Evolutionary conservation across 2,797 vertebrate species (phyloP).

Genomic region (Iguana delicatissima): DNA sequence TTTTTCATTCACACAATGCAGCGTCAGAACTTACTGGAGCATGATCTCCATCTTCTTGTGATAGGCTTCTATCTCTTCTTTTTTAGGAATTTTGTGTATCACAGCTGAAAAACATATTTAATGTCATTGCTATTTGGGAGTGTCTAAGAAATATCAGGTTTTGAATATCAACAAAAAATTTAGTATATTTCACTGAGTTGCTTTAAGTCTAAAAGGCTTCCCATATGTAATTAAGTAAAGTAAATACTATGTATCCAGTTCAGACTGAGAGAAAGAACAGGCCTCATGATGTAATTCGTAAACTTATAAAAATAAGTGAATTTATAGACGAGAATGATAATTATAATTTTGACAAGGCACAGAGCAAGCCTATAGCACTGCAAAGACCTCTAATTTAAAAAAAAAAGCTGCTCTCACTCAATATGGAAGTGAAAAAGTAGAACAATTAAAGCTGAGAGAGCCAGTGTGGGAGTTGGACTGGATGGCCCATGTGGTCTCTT

Average conservation of each 20-base stretch:
- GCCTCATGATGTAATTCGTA: not conserved
- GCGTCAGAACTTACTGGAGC: slow-evolving; percentile 90
- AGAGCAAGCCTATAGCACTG: not conserved
- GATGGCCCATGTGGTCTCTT: no score
- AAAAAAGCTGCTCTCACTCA: no score
- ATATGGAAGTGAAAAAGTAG: not conserved
- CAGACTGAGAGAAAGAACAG: not conserved
- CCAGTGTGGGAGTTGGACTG: no score
- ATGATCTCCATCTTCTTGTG: slow-evolving; percentile 90
- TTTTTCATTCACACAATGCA: not conserved
- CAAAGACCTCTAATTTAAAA: no score
- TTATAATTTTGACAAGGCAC: not conserved
- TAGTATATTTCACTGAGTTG: not conserved
- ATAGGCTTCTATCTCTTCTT: slow-evolving; percentile 87
- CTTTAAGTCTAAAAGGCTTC: not conserved
- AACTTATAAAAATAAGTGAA: not conserved
- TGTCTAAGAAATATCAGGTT: not conserved
- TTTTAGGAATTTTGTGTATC: slow-evolving; percentile 80
- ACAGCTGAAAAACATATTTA: slow-evolving; percentile 64
- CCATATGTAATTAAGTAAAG: not conserved
- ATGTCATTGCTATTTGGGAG: slow-evolving; percentile 21
- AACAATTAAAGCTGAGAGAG: not conserved
- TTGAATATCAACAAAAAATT: not conserved
- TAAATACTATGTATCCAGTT: not conserved
- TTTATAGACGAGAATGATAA: not conserved